Base-by-base conservation (phyloP, 2,113 vertebrate genomes). In the Chiloscyllium plagiosum region DNA sequence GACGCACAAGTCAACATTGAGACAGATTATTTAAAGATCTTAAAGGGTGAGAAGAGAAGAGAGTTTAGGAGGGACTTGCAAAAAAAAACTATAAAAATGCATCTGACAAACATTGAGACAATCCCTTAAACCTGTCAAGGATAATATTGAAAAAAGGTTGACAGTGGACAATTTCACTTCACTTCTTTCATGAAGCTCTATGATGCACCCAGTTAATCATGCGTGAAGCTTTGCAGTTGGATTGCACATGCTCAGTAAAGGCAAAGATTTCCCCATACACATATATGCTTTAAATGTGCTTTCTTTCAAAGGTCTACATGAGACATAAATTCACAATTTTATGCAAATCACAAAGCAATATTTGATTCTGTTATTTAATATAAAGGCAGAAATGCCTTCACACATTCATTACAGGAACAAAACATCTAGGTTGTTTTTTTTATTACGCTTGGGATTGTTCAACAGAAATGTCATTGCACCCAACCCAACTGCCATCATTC, bases 21-120 rank as follows among this genome's bases (percentile, higher is more conserved):
- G 8, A 12, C 72, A 76, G 29, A 33, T 76, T 12, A 76, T 8
- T 33, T 33, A n/a, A 76, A 76, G 72, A 13, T 76, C 72, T 33
- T 13, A 76, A 76, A 76, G 72, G 8, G 12, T 12, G 72, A 33
- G 8, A 76, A 24, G 69, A 24, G 6, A 24, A 70, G 20, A 26
- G 69, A 12, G 4, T 26, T 6, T 70, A 26, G 72, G 72, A 33
- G 72, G 29, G 29, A n/a, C 33, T 37, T 68, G 33, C 89, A n/a
- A 92, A 65, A 90, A 19, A 92, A 20, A 22, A 92, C 66, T 92
- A 15, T 61, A 92, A 92, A 90, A 92, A 92, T 66, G 29, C n/a
- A 17, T 66, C 33, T 20, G 15, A 66, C 87, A 90, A 4, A 92
- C 61, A 22, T 7, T 37, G 65, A 68, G 61, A 93, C n/a, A 93